Base-by-base conservation (phyloP, 2,888 invertebrate species). In the Epinotia bilunana region DNA sequence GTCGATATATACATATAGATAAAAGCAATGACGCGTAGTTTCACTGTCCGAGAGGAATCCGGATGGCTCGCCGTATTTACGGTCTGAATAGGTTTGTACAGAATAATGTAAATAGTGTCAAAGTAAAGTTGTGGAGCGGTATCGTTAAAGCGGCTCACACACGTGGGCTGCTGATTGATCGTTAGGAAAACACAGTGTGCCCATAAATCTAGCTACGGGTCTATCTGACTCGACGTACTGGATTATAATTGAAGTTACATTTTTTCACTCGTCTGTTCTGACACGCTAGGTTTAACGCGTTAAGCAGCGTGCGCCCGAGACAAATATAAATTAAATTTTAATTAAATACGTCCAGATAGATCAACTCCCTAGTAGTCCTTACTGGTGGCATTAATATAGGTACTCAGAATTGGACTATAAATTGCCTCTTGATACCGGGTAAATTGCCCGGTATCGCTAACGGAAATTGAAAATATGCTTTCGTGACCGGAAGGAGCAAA, bases 341-440 rank as follows among this genome's bases (percentile, higher is more conserved):
- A 49, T 16, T 6, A n/a, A 49, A 49, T 53, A 53, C 53, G 6
- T 53, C 7, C n/a, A 53, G 5, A 1, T n/a, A 53, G 53, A n/a
- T n/a, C 16, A n/a, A n/a, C 53, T n/a, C 53, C n/a, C 16, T 53
- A 39, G 70, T 73, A 62, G 74, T 77, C 70, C 58, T 77, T 70
- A 71, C 43, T 60, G 67, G 71, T 73, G 55, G 53, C 60, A 33
- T 60, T 77, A 73, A 75, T 75, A 72, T 67, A n/a, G n/a, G n/a
- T n/a, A 57, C 74, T 74, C 63, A 65, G 73, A 72, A 77, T 72
- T 58, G 43, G 43, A 76, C 61, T 62, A 73, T 76, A 77, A 77
- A 77, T 79, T 60, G 64, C 75, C 67, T 72, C 61, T 73, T 43
- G n/a, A 20, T 64, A 49, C 33, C 58, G 33, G 18, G 58, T 65